Base-by-base conservation (phyloP, 2,888 invertebrate genomes). In the Nomada ruficornis region DNA sequence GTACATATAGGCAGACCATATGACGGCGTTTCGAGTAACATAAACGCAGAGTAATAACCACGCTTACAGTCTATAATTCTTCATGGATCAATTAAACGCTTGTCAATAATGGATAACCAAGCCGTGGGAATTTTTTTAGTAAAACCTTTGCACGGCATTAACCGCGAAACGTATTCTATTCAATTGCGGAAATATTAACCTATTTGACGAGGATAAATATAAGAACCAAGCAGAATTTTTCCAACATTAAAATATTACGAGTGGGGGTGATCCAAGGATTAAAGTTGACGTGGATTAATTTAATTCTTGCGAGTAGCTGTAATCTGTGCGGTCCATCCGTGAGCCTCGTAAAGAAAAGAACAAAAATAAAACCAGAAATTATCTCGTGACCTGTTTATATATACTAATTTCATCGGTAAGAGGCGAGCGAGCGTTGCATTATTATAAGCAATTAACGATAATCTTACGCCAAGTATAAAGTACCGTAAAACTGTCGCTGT, bases 31-130 rank as follows among this genome's bases (percentile, higher is more conserved):
- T 60, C 68, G 52, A 47, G 70, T 36, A 36, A 36, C 36, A 36
- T 84, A 86, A 88, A 87, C 84, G 85, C 82, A 85, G 86, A 85
- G 83, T 87, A 83, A 88, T 68, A 29, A 77, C 85, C 86, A 85
- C 75, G 78, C 59, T 26, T 62, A 83, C 84, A 88, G 77, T 79
- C 87, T 91, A 87, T 91, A 91, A 90, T 91, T 90, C 89, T 82
- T 86, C 74, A 82, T 85, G 87, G 86, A 86, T 85, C 86, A 82
- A 77, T 80, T 88, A 85, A 88, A 87, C 80, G 82, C 63, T 84
- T 60, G 76, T 82, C 79, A 79, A 83, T 85, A 80, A 72, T 23
- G 73, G 52, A 71, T 62, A 54, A 81, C 73, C 71, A 69, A 70
- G 83, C 77, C 88, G 90, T 90, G 90, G 85, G 90, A 90, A 88